Base-by-base conservation (phyloP, 53 echinoderm and acorn worm species). In the Paracentrotus lividus region DNA sequence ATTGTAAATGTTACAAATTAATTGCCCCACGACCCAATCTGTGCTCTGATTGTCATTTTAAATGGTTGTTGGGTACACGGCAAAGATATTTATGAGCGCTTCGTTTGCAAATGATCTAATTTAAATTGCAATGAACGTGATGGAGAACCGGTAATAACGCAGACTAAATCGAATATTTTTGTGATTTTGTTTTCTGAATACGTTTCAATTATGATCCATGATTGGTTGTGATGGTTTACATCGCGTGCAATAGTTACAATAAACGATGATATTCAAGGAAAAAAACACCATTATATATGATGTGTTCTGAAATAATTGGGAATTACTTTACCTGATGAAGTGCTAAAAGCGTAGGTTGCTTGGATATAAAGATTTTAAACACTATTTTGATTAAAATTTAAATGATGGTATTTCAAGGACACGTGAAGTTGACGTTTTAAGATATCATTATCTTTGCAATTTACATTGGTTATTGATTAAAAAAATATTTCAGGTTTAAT, bases 171-270 rank as follows among this genome's bases (percentile, higher is more conserved):
- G 72, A 40, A 0, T 10, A 36, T 36, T 72, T 72, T 72, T 72
- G 72, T 72, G 4, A 72, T 72, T 72, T 72, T 72, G 21, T 72
- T 72, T 40, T 40, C 21, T 72, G 36, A 72, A 72, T 72, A 40
- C 38, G 20, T 72, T 72, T 72, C 72, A 72, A 72, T 72, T 72
- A 72, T 40, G 8, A 72, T 72, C 72, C 20, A 72, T 72, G 72
- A 72, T 72, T 72, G 72, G 38, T 40, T 5, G 6, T 72, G 72
- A 72, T 38, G 16, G 40, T 72, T 21, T 40, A 38, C 21, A 38
- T 4, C 40, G 36, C 72, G 20, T 72, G 40, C 57, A 10, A 38
- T 1, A 38, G 5, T 8, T 8, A 4, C 36, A 33, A 67, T 67
- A 67, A 67, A 67, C 32, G 67, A 67, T 31, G 67, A 13, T 34